Conservation (phyloP, 2,113 vertebrate species). For the Asarcornis scutulata region DNA sequence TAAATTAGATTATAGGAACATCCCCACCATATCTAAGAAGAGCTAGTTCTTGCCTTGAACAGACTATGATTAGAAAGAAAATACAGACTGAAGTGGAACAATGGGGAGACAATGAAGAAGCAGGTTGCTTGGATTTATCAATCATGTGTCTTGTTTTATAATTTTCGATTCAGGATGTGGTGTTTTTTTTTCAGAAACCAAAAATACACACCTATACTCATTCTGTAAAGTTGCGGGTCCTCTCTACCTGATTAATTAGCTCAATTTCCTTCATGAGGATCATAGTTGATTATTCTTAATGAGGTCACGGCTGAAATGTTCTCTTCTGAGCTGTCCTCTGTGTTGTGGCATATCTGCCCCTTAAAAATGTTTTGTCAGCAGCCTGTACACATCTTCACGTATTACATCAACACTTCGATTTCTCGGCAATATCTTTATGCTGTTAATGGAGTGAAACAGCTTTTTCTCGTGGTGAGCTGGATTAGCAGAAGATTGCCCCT, state of each 20-base stretch:
- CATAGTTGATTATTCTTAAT: background rate
- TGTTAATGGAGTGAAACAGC: background rate
- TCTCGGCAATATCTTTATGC: background rate
- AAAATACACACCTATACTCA: background rate
- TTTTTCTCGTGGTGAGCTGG: background rate
- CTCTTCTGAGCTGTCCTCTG: background rate
- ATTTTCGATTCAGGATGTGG: background rate
- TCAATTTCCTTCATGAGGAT: background rate
- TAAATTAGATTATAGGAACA: background rate
- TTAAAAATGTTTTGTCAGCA: background rate
- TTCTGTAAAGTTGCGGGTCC: background rate
- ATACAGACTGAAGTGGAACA: background rate
- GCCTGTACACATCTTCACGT: background rate
- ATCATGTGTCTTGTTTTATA: background rate
- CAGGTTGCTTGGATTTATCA: background rate
- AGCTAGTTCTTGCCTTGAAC: background rate
- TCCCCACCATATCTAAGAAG: background rate
- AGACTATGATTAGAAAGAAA: background rate
- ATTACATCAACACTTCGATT: background rate
- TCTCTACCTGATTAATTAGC: background rate
- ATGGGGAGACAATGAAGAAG: background rate
- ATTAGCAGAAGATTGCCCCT: background rate
- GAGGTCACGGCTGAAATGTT: background rate
- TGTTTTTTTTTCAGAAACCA: background rate
- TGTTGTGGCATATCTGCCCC: background rate